Conservation (phyloP, 1,140 invertebrate species). For the Drosophila baimaii region DNA sequence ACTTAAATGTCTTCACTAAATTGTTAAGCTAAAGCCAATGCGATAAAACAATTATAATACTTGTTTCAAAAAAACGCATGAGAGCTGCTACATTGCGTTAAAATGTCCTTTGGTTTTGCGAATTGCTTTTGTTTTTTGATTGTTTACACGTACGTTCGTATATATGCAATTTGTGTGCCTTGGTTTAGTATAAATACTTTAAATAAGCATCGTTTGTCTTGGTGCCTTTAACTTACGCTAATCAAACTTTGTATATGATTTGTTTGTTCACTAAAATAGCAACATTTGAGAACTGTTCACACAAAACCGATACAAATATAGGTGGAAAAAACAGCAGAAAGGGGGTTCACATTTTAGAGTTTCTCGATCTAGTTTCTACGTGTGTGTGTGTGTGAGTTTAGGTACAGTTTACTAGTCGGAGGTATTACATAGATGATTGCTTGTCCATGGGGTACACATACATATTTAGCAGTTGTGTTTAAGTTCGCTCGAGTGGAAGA, state of each 20-base stretch:
- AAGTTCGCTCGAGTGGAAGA: constrained; percentile 49
- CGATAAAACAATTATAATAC: constrained; percentile 42
- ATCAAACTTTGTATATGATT: constrained; percentile 56
- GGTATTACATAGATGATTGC: constrained; percentile 78
- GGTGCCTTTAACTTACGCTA: constrained; percentile 65
- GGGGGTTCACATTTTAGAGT: constrained; percentile 38
- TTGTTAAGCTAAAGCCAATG: constrained; percentile 68
- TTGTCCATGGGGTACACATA: constrained; percentile 40
- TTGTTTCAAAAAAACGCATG: constrained; percentile 47
- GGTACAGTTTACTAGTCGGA: constrained; percentile 77
- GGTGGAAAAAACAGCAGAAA: constrained; percentile 24
- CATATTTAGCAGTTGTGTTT: constrained; percentile 38
- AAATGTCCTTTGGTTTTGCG: constrained; percentile 35
- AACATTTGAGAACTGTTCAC: constrained; percentile 34
- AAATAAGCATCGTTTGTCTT: constrained; percentile 51
- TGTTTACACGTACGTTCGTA: constrained; percentile 51
- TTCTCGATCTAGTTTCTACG: constrained; percentile 40
- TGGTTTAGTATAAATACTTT: constrained; percentile 53
- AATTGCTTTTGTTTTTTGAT: constrained; percentile 64
- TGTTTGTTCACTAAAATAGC: constrained; percentile 39
- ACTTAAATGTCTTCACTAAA: constrained; percentile 49
- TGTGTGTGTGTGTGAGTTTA: constrained; percentile 37
- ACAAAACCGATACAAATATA: constrained; percentile 43
- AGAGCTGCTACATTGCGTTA: constrained; percentile 50
- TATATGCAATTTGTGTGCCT: constrained; percentile 49